Conservation (phyloP, 2,113 vertebrate genomes). For the Lontra canadensis region DNA sequence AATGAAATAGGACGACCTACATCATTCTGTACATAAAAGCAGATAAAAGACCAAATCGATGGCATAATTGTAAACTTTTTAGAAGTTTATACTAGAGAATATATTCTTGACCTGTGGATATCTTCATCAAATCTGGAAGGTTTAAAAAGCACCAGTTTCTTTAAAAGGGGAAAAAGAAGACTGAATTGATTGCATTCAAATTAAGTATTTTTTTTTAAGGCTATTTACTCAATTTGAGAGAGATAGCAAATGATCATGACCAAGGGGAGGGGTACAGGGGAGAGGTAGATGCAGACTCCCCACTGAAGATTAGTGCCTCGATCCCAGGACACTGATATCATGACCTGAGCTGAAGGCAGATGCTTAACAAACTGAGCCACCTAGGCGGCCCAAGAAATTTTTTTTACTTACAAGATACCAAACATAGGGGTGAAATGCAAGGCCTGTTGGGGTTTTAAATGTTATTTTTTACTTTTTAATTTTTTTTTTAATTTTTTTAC, state of each 20-base stretch:
- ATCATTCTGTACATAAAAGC: background rate
- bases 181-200: conserved; percentile 1
- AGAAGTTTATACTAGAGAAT: background rate
- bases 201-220: background rate
- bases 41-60: background rate
- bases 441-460: background rate
- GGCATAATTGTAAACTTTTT: background rate
- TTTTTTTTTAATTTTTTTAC: background rate
- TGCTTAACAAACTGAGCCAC: background rate
- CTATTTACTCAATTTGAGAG: background rate
- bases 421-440: background rate
- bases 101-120: conserved; percentile 4
- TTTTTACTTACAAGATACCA: background rate
- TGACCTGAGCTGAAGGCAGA: background rate
- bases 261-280: background rate
- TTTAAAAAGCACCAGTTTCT: background rate
- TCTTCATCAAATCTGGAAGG: background rate
- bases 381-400: background rate
- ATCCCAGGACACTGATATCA: background rate
- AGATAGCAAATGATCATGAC: background rate
- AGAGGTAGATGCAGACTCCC: background rate
- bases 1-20: background rate
- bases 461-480: background rate
- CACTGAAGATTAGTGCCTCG: too few species aligned
- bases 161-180: background rate